Base-by-base conservation (phyloP, 2,113 vertebrate species). In the Leucosticte australis region DNA sequence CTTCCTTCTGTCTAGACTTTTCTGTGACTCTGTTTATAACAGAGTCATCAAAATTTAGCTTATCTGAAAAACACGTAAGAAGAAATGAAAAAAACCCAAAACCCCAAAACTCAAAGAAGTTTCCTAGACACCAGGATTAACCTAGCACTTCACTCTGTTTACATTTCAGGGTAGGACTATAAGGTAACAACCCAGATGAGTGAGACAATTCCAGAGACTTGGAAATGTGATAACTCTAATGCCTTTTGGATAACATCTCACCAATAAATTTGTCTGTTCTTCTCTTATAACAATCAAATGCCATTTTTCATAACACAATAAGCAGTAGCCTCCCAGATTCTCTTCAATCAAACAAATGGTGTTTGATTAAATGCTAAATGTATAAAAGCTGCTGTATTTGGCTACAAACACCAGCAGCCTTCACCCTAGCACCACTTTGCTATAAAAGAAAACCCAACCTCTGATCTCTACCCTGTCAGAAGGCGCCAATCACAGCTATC, bases 1-100 rank as follows among this genome's bases (percentile, higher is more conserved):
- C 97, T 87, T 98, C 98, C 92, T 97, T 98, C 79, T 98, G 98
- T 56, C 98, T 97, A 50, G 96, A 98, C 77, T 98, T 98, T 85
- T 98, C 98, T 9, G 98, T 97, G 88, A 98, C 97, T 98, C 97
- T 97, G 94, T 98, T 98, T 94, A 98, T 98, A 93, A 98, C 97
- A 1, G 98, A 98, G 67, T 98, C 98, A 92, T 98, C 98, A 94
- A 98, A 97, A 95, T 97, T 97, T 31, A 98, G 88, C 56, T 97
- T 98, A 93, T 98, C 98, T 98, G 91, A 78, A 97, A 97, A 93
- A 83, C 49, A 77, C 5, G 4, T n/a, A 78, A 69, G 33, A 91
- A 57, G 15, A 73, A 39, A 91, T 69, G 0, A 27, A 49, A 68
- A 28, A 13, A 17, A 31, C 6, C 2, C 11, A 22, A 13, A 41